phyloP scores from a whole-genome alignment of 2,113 vertebrate species.

The Bufo bufo region DNA sequence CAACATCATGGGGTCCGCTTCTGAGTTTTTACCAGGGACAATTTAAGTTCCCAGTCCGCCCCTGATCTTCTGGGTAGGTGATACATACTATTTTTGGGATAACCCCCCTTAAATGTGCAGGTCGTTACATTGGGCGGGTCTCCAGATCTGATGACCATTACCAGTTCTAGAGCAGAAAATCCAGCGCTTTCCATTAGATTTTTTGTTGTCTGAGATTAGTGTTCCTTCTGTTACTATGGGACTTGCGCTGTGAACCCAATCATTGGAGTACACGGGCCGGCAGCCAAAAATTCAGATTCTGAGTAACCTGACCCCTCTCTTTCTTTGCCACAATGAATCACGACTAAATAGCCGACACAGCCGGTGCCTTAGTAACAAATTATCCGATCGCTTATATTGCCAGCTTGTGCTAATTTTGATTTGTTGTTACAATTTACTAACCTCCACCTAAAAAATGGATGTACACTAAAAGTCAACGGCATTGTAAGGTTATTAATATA shows the following conservation, averaged over 20 bases:
- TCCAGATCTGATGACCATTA: background rate
- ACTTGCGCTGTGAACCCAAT: background rate
- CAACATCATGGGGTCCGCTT: no score
- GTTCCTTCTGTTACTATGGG: background rate
- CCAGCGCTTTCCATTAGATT: background rate
- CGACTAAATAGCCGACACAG: background rate
- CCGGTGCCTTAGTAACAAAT: background rate
- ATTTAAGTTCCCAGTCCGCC: no score
- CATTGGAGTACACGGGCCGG: constrained; percentile 1
- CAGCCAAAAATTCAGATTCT: background rate
- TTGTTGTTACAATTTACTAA: constrained; percentile 31
- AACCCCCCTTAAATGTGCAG: no score
- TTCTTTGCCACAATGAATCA: constrained; percentile 19
- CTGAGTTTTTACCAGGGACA: no score
- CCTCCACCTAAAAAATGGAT: constrained; percentile 23
- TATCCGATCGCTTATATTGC: constrained; percentile 11
- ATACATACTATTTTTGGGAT: no score
- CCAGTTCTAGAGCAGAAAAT: background rate
- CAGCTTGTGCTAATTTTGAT: background rate
- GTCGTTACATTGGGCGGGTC: no score
- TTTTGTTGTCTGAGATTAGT: background rate
- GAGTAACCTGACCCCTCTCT: constrained; percentile 16
- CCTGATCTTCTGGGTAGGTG: no score
- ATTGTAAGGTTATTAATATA: constrained; percentile 3
- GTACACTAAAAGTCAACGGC: background rate